Evolutionary conservation across 2,797 vertebrate genomes (phyloP).

Genomic region (Momotus momota): DNA sequence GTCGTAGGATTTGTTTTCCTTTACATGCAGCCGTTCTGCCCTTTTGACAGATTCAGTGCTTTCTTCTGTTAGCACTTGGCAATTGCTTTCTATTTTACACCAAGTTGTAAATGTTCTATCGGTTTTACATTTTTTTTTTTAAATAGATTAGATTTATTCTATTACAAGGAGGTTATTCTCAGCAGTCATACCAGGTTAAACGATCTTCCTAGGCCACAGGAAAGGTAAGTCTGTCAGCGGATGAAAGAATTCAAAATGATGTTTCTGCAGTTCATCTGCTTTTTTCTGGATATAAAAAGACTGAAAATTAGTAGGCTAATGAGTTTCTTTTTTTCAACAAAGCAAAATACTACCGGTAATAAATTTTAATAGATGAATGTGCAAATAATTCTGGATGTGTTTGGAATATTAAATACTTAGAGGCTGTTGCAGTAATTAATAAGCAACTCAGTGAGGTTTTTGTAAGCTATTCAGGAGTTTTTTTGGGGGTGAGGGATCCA

Average conservation of each 20-base stretch:
- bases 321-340: neutral
- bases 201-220: neutral
- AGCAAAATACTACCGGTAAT: neutral
- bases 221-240: slow-evolving; percentile 13
- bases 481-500: too few relatives aligned
- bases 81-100: neutral
- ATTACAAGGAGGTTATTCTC: neutral
- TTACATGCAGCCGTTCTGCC: neutral
- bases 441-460: neutral
- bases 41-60: neutral
- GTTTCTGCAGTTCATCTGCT: neutral
- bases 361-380: neutral
- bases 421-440: neutral
- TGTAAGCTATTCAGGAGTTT: neutral
- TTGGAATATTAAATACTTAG: neutral
- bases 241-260: neutral
- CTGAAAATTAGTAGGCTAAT: neutral
- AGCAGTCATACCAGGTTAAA: neutral
- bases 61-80: neutral
- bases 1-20: neutral
- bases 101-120: neutral
- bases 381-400: neutral
- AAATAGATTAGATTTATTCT: neutral
- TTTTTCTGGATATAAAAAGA: neutral
- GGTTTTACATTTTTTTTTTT: neutral